Percentiles rank a stretch among this genome's conserved stretches.
These are phyloP conservation scores for Heterohyrax brucei DNA, from an alignment of 2,797 vertebrate species.

Conservation along the genomic window DNA sequence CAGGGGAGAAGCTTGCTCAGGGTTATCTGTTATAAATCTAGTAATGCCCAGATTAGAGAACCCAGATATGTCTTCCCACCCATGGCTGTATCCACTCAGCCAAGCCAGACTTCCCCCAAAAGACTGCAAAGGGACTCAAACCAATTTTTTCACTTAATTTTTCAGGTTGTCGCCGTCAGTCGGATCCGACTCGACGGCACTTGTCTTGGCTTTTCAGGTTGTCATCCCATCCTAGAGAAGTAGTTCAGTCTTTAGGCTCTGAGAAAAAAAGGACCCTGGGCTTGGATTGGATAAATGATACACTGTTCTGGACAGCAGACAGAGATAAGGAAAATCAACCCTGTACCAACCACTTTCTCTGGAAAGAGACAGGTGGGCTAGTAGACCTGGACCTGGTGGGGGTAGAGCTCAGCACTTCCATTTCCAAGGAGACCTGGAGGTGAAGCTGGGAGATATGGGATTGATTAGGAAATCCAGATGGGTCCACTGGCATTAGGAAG, in stretches of 20 bases:
- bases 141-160: not conserved
- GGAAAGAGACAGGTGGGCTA: not conserved
- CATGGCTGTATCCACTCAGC: not conserved
- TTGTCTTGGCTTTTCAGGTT: not conserved
- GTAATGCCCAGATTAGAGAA: constrained; percentile 23
- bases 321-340: constrained; percentile 27
- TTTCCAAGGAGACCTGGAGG: not conserved
- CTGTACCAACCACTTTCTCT: not conserved
- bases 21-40: not conserved
- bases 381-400: not conserved
- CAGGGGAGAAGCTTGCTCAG: not conserved
- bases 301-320: not conserved
- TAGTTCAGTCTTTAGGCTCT: constrained; percentile 31
- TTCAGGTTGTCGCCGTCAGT: not conserved
- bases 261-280: constrained; percentile 43
- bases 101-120: not conserved
- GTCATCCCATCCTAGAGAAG: not conserved
- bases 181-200: too few species aligned
- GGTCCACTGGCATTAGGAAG: not conserved
- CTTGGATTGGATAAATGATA: not conserved
- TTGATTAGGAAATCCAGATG: constrained; percentile 12
- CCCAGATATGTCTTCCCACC: not conserved
- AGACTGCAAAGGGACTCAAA: constrained; percentile 38
- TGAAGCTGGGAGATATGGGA: constrained; percentile 10
- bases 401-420: constrained; percentile 13